These are phyloP conservation scores for Microctenopoma steveboyesi DNA, from an alignment of 2,797 vertebrate species.

Conservation along the genomic window DNA sequence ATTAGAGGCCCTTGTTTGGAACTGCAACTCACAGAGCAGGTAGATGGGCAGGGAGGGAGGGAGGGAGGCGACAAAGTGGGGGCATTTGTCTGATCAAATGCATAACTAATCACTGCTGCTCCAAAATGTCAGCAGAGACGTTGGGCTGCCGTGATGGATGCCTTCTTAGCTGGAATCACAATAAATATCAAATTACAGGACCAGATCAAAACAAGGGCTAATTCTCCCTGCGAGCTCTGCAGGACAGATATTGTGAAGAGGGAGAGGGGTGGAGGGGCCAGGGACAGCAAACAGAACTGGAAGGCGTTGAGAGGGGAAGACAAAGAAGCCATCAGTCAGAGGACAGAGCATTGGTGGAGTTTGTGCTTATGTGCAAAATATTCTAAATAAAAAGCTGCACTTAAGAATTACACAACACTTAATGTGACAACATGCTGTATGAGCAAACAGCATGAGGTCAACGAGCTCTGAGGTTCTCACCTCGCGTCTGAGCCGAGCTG, in stretches of 20 bases:
- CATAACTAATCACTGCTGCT: conserved; percentile 59
- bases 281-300: background rate
- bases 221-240: conserved; percentile 23
- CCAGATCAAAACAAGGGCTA: conserved; percentile 34
- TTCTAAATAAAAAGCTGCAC: background rate
- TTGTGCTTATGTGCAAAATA: conserved; percentile 8
- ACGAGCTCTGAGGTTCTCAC: conserved; percentile 26
- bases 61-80: background rate
- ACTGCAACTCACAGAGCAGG: conserved; percentile 51
- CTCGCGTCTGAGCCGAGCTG: background rate
- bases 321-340: conserved; percentile 23
- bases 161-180: conserved; percentile 39
- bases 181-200: conserved; percentile 46
- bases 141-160: conserved; percentile 13
- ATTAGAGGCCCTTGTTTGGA: conserved; percentile 70
- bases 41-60: conserved; percentile 12
- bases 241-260: conserved; percentile 3
- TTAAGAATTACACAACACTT: conserved; percentile 15
- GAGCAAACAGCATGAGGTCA: conserved; percentile 32
- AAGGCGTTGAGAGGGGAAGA: background rate
- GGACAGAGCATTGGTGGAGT: conserved; percentile 4
- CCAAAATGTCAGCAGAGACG: conserved; percentile 55
- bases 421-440: conserved; percentile 3
- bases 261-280: background rate
- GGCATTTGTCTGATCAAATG: conserved; percentile 47